Conservation (phyloP, 2,113 vertebrate species). For the Willisornis vidua region DNA sequence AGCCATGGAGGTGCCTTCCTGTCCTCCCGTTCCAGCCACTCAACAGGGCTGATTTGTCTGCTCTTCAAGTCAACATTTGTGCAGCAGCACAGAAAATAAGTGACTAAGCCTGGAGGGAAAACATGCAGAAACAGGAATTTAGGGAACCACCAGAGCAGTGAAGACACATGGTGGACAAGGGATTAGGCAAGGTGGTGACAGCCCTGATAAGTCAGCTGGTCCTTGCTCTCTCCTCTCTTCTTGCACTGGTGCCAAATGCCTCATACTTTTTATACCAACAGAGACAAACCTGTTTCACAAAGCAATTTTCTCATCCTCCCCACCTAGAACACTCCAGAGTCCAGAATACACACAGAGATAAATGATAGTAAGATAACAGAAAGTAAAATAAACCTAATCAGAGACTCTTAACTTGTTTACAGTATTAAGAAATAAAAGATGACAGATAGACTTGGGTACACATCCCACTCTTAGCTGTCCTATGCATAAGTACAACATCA, state of each 20-base stretch:
- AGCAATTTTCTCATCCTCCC: not conserved
- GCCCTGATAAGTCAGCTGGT: not conserved
- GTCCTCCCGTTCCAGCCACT: not conserved
- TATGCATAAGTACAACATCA: not conserved
- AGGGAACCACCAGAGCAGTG: not conserved
- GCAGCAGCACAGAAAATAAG: not conserved
- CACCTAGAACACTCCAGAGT: not conserved
- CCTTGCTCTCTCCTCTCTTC: not conserved
- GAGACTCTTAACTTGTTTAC: not conserved
- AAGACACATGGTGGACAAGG: not conserved
- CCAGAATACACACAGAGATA: not conserved
- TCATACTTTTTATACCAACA: not conserved
- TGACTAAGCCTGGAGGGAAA: not conserved
- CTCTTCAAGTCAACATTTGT: not conserved
- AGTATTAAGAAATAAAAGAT: not conserved
- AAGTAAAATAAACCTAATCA: conserved; percentile 25
- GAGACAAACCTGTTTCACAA: not conserved
- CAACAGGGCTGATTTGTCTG: not conserved
- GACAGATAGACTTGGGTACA: not conserved
- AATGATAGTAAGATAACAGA: not conserved
- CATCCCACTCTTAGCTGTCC: not conserved
- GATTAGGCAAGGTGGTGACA: not conserved
- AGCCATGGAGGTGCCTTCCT: not conserved
- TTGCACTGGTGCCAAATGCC: not conserved
- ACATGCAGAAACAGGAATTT: not conserved